Conservation (phyloP, 2,113 vertebrate species). For the Ibidorhyncha struthersii region DNA sequence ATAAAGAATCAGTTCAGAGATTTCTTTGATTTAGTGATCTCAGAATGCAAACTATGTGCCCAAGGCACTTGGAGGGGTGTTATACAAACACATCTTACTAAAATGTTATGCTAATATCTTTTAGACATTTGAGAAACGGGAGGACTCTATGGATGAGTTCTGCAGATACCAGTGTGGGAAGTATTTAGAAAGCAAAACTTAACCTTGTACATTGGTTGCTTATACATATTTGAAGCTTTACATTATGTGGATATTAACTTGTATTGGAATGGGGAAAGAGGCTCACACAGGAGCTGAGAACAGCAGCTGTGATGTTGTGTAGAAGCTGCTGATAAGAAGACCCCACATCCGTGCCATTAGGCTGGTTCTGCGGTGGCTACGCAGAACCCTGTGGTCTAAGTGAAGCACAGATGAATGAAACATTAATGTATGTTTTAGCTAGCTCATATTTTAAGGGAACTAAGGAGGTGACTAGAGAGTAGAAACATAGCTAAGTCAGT, state of each 20-base stretch:
- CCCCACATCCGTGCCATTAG: background rate
- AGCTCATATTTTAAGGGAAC: background rate
- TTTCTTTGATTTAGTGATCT: background rate
- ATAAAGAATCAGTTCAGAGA: background rate
- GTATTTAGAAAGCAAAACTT: background rate
- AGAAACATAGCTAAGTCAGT: background rate
- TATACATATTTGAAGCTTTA: background rate
- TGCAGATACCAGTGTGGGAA: background rate
- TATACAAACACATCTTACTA: background rate
- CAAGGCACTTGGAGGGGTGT: background rate
- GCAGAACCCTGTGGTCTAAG: background rate
- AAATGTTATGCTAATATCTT: background rate
- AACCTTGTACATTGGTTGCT: background rate
- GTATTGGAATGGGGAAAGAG: background rate
- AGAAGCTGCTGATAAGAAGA: background rate
- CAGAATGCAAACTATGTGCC: background rate
- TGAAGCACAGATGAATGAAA: background rate
- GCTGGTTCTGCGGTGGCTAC: background rate
- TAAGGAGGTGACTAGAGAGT: background rate
- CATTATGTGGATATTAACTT: background rate
- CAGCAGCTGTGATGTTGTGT: background rate
- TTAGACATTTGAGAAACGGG: background rate
- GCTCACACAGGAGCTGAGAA: background rate
- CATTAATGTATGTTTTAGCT: background rate
- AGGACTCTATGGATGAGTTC: background rate